These are phyloP conservation scores for Agelastica alni DNA, from an alignment of 2,888 invertebrate species.

Conservation along the genomic window DNA sequence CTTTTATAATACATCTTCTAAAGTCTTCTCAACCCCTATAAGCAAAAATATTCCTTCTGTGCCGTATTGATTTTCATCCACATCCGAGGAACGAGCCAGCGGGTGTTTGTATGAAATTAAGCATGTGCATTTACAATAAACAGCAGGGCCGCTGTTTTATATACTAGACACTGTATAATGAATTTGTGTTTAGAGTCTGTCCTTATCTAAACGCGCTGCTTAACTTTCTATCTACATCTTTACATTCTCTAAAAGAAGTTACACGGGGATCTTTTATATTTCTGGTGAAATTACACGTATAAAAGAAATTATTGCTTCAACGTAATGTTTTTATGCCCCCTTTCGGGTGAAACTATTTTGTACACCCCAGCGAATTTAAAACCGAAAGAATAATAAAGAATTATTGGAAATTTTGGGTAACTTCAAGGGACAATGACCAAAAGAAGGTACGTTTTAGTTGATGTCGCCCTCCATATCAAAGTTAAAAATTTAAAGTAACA, in stretches of 20 bases:
- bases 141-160: conserved; percentile 54
- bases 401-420: too few relatives aligned
- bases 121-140: conserved; percentile 56
- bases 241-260: conserved; percentile 13
- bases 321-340: conserved; percentile 1
- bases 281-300: conserved; percentile 6
- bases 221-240: conserved; percentile 37
- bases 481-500: too few relatives aligned
- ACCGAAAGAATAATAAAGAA: too few relatives aligned
- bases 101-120: conserved; percentile 54
- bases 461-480: too few relatives aligned
- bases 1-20: conserved; percentile 46
- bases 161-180: conserved; percentile 58
- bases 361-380: too few relatives aligned
- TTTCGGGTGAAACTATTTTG: not conserved
- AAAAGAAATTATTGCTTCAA: conserved; percentile 4
- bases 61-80: conserved; percentile 58
- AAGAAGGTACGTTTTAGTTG: too few relatives aligned
- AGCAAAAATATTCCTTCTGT: conserved; percentile 58
- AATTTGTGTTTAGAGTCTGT: conserved; percentile 54
- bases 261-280: conserved; percentile 5
- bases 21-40: conserved; percentile 53
- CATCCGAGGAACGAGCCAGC: conserved; percentile 52
- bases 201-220: conserved; percentile 38
- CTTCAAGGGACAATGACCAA: too few relatives aligned